phyloP scores from a whole-genome alignment of 2,888 invertebrate species.

The Venustoraphidia nigricollis region DNA sequence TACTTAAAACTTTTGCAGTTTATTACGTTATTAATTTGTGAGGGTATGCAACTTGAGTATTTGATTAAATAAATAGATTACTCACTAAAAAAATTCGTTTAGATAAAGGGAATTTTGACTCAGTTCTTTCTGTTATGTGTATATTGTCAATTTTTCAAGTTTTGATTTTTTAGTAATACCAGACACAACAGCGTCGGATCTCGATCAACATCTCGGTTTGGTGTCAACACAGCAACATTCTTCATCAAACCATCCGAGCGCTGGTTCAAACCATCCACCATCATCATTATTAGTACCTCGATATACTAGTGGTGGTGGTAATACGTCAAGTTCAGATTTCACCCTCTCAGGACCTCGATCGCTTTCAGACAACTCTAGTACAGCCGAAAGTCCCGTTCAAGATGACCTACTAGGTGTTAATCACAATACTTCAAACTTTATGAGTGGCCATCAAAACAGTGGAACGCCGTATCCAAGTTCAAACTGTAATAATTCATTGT shows the following conservation, averaged over 20 bases:
- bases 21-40: not conserved
- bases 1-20: not conserved
- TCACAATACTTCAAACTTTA: conserved; percentile 35
- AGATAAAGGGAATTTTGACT: too few species aligned
- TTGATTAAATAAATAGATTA: not conserved
- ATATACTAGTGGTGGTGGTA: conserved; percentile 38
- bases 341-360: conserved; percentile 56
- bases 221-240: conserved; percentile 40
- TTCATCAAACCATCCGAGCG: conserved; percentile 29
- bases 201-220: conserved; percentile 56
- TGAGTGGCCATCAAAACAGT: conserved; percentile 34
- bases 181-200: conserved; percentile 58
- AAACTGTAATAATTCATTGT: conserved; percentile 57
- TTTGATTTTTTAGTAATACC: conserved; percentile 45
- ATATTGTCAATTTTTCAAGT: not conserved
- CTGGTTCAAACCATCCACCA: conserved; percentile 19
- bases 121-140: not conserved
- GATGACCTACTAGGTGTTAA: conserved; percentile 41
- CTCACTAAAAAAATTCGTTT: too few species aligned
- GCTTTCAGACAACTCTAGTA: conserved; percentile 66
- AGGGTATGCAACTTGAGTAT: not conserved
- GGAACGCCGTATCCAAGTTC: conserved; percentile 36
- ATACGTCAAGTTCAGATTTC: conserved; percentile 41
- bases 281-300: conserved; percentile 47
- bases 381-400: conserved; percentile 70